Evolutionary conservation across 2,888 invertebrate species (phyloP).

Genomic region (Villa cingulata): DNA sequence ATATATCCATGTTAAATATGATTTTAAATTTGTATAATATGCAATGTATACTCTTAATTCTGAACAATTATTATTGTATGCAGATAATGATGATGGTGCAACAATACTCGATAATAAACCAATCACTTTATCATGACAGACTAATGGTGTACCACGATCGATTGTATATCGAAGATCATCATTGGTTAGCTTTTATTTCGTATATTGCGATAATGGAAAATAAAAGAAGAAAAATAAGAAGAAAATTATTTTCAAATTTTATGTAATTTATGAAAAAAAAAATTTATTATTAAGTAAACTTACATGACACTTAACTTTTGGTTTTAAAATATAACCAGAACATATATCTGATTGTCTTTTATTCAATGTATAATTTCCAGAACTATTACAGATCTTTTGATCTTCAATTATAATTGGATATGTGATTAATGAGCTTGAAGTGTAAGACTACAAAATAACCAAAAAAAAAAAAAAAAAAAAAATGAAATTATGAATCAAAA

Average conservation of each 20-base stretch:
- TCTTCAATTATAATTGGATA: conserved; percentile 3
- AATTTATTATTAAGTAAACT: conserved; percentile 4
- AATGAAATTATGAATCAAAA: neutral
- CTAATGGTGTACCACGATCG: conserved; percentile 12
- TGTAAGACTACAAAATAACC: too few species aligned
- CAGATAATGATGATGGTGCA: neutral
- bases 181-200: neutral
- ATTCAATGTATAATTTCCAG: conserved; percentile 5
- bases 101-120: conserved; percentile 10
- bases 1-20: conserved; percentile 10
- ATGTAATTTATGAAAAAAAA: too few species aligned
- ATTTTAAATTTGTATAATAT: conserved; percentile 6
- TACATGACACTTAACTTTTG: conserved; percentile 16
- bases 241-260: neutral
- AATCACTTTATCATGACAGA: conserved; percentile 9
- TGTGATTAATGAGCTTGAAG: neutral
- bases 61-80: conserved; percentile 1
- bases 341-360: conserved; percentile 18
- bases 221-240: neutral
- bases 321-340: conserved; percentile 15
- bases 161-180: neutral
- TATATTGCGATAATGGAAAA: too few species aligned
- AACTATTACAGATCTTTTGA: conserved; percentile 13
- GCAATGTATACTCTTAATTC: conserved; percentile 2
- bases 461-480: neutral